Evolutionary conservation across 30 jellyfish, hydroid and myxozoan genomes (phyloP).

Genomic region (Aurelia aurita complex sp. Pacific): DNA sequence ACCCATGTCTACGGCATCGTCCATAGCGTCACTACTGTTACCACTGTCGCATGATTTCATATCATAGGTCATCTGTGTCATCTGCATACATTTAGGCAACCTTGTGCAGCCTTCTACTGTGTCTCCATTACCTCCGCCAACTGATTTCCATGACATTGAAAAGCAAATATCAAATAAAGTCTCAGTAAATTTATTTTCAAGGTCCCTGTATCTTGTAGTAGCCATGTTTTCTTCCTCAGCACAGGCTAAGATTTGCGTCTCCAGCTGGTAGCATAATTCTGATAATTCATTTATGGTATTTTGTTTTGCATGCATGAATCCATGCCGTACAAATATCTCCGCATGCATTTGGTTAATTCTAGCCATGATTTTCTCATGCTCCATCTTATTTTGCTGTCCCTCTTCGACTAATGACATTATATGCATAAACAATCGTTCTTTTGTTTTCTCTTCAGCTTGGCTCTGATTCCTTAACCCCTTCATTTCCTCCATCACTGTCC

Average conservation of each 20-base stretch:
- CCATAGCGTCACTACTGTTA: no score
- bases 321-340: conserved; percentile 57
- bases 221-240: conserved; percentile 4
- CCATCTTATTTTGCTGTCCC: conserved; percentile 30
- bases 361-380: conserved; percentile 24
- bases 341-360: conserved; percentile 66
- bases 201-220: conserved; percentile 1
- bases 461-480: conserved; percentile 21
- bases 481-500: conserved; percentile 66
- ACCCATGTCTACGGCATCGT: no score
- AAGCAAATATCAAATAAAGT: conserved; percentile 54
- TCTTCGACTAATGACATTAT: conserved; percentile 48
- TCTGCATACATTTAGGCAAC: no score
- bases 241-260: conserved; percentile 7
- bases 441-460: conserved; percentile 43
- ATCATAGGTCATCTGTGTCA: no score
- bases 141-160: conserved; percentile 58
- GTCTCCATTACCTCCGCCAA: conserved; percentile 14
- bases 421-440: conserved; percentile 52
- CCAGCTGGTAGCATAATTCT: conserved; percentile 32
- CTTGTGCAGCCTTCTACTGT: no score
- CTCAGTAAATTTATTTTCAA: conserved; percentile 27
- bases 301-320: conserved; percentile 57
- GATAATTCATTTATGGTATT: conserved; percentile 27
- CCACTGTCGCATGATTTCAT: no score